phyloP scores from a whole-genome alignment of 1,140 invertebrate species.

The Chrysoperla carnea region DNA sequence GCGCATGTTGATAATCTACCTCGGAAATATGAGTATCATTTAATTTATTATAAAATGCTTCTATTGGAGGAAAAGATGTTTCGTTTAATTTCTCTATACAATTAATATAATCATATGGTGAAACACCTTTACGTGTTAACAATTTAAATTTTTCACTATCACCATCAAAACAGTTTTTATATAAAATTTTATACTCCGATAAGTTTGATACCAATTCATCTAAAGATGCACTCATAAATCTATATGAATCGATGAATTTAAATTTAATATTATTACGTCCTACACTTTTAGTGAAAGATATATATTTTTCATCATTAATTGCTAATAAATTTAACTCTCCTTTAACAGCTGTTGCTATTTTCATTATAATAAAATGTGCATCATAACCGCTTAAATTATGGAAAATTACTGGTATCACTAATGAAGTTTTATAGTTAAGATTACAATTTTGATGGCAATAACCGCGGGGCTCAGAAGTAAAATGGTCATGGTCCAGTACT shows the following conservation, averaged over 20 bases:
- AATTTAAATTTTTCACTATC: slow-evolving; percentile 8
- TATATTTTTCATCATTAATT: slow-evolving; percentile 10
- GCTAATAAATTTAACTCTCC: slow-evolving; percentile 8
- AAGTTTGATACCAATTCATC: slow-evolving; percentile 9
- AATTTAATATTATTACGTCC: slow-evolving; percentile 5
- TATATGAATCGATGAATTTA: slow-evolving; percentile 11
- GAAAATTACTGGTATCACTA: slow-evolving; percentile 17
- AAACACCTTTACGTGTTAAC: slow-evolving; percentile 8
- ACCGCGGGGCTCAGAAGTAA: slow-evolving; percentile 12
- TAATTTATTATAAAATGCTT: slow-evolving; percentile 15
- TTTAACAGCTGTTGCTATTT: slow-evolving; percentile 6
- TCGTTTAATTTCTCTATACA: slow-evolving; percentile 11
- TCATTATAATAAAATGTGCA: slow-evolving; percentile 17
- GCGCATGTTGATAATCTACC: slow-evolving; percentile 18
- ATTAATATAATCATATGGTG: slow-evolving; percentile 16
- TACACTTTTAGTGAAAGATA: slow-evolving; percentile 9
- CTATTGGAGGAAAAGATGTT: slow-evolving; percentile 9
- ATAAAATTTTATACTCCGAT: slow-evolving; percentile 2
- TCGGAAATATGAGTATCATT: slow-evolving; percentile 8
- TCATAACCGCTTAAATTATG: slow-evolving; percentile 22
- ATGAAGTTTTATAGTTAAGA: slow-evolving; percentile 11
- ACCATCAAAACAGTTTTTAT: slow-evolving; percentile 4
- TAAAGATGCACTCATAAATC: slow-evolving; percentile 9
- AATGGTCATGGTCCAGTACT: slow-evolving; percentile 14
- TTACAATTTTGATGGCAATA: too few species aligned